Evolutionary conservation across 2,888 invertebrate species (phyloP).

Genomic region (Scaptomyza cyrtandrae): DNA sequence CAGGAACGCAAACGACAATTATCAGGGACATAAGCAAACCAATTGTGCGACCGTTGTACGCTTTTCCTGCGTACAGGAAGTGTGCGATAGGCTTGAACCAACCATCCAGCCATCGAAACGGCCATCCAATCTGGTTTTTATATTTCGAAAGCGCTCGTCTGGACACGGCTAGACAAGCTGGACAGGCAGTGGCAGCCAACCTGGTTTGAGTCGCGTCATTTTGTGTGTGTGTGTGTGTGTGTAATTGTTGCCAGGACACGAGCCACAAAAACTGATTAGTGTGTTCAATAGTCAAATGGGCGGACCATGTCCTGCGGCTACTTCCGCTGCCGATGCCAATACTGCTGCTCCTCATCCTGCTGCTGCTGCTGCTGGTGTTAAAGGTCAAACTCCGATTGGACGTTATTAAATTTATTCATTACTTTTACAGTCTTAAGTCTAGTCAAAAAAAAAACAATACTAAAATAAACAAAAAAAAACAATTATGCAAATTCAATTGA

Average conservation of each 20-base stretch:
- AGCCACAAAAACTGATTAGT: slow-evolving; percentile 68
- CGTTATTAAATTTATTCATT: slow-evolving; percentile 74
- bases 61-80: slow-evolving; percentile 54
- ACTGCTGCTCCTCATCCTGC: background rate
- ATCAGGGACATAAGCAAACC: slow-evolving; percentile 79
- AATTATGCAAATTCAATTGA: slow-evolving; percentile 17
- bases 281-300: slow-evolving; percentile 52
- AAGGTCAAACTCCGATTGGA: slow-evolving; percentile 39
- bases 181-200: background rate
- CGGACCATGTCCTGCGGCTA: slow-evolving; percentile 26
- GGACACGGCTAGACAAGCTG: slow-evolving; percentile 10
- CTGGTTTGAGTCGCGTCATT: slow-evolving; percentile 32
- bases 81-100: slow-evolving; percentile 57
- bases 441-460: slow-evolving; percentile 46
- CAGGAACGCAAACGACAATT: slow-evolving; percentile 71
- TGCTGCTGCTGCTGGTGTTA: slow-evolving; percentile 7
- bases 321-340: slow-evolving; percentile 13
- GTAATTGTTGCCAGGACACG: slow-evolving; percentile 57
- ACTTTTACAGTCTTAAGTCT: slow-evolving; percentile 67
- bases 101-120: background rate
- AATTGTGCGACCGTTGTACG: slow-evolving; percentile 56
- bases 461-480: slow-evolving; percentile 35
- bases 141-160: background rate
- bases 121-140: background rate
- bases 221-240: slow-evolving; percentile 55